phyloP scores from a whole-genome alignment of 2,797 vertebrate species.

The Acipenser ruthenus region DNA sequence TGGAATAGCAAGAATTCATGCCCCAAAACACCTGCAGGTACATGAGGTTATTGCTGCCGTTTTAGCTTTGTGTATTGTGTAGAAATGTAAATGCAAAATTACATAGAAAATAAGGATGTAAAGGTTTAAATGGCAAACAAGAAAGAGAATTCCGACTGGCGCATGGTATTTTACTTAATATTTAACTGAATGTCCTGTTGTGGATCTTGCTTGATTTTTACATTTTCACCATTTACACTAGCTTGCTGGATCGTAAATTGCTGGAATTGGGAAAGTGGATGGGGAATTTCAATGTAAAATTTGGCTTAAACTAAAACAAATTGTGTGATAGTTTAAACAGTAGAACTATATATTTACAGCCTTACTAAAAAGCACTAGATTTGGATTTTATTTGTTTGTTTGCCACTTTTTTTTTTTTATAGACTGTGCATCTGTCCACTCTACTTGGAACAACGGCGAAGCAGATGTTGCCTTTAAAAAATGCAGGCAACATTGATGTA shows the following conservation, averaged over 20 bases:
- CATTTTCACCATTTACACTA: not conserved
- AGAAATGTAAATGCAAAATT: too few relatives aligned
- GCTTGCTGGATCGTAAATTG: too few relatives aligned
- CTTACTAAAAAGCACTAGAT: not conserved
- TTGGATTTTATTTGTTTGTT: too few relatives aligned
- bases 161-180: too few relatives aligned
- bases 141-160: too few relatives aligned
- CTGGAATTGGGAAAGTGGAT: too few relatives aligned
- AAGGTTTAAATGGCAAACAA: too few relatives aligned
- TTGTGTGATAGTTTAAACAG: too few relatives aligned
- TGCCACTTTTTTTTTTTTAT: constrained; percentile 26
- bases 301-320: too few relatives aligned
- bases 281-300: too few relatives aligned
- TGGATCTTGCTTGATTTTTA: not conserved
- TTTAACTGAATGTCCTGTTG: too few relatives aligned
- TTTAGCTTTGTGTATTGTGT: not conserved
- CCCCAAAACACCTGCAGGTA: constrained; percentile 87
- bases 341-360: not conserved
- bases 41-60: not conserved
- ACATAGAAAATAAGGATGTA: too few relatives aligned
- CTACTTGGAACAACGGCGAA: constrained; percentile 61
- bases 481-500: constrained; percentile 89
- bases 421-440: constrained; percentile 72
- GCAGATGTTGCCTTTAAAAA: constrained; percentile 81
- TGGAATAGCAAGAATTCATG: constrained; percentile 82